Base-by-base conservation (phyloP, 2,888 invertebrate genomes). In the Macrophya annulata region DNA sequence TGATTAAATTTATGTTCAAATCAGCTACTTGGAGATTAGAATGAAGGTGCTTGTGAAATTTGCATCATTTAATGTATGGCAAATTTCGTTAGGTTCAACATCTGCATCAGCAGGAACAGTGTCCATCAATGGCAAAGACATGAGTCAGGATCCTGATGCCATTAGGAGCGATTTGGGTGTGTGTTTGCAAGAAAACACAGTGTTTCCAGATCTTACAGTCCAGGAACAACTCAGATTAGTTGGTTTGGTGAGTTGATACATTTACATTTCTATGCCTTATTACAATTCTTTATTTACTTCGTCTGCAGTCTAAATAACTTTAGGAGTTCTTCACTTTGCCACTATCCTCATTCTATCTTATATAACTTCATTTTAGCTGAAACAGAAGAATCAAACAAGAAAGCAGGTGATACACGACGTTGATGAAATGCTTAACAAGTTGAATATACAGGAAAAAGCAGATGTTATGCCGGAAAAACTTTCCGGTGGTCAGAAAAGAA, bases 401-500 rank as follows among this genome's bases (percentile, higher is more conserved):
- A 81, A 89, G 0, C 92, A 94, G 48, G 95, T 96, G 0, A 90
- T 93, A 45, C 84, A 89, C 0, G 95, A 96, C 91, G 95, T 96
- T 4, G 91, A 94, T 25, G 91, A 94, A 4, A 94, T 97, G 88
- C 93, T 97, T 51, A 90, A 93, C 17, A 81, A 81, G 43, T 21
- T 81, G 3, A 95, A 95, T 86, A 92, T 97, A 62, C 89, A 90
- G 0, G 94, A 95, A 0, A 97, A 98, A 91, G 94, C 93, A 1
- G 90, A 95, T 87, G 94, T 93, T 51, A 92, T 94, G 87, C 95
- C 96, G 0, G 91, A 92, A 40, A 94, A 95, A 62, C 93, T 98
- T 85, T 98, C 98, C 0, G 98, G 98, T 15, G 98, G 98, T n/a
- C 98, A 98, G 96, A 97, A 97, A 93, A 95, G 98, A 59, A 97